phyloP scores from a whole-genome alignment of 2,113 vertebrate species.

The Numenius arquata region DNA sequence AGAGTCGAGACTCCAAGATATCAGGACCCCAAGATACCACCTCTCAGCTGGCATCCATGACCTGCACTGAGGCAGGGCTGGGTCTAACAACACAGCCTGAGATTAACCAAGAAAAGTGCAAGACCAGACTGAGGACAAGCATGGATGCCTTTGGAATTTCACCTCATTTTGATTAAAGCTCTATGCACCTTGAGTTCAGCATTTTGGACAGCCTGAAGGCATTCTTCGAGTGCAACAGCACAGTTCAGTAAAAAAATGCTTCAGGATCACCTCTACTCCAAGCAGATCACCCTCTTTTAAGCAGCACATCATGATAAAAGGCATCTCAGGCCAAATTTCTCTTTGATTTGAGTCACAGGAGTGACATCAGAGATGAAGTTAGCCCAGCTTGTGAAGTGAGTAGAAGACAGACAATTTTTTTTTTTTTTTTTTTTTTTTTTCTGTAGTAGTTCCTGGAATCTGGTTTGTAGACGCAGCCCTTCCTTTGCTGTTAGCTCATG shows the following conservation, averaged over 20 bases:
- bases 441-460: constrained; percentile 21
- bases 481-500: not conserved
- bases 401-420: not conserved
- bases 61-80: accelerated
- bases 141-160: not conserved
- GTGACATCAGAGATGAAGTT: constrained; percentile 38
- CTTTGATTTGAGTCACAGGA: constrained; percentile 12
- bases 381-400: not conserved
- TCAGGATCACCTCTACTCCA: not conserved
- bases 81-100: not conserved
- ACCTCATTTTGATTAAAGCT: not conserved
- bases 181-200: not conserved
- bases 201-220: not conserved
- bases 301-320: not conserved
- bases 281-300: not conserved
- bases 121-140: not conserved
- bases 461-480: not conserved
- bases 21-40: not conserved
- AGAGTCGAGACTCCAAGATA: accelerated
- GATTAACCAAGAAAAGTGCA: not conserved
- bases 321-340: not conserved
- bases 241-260: not conserved
- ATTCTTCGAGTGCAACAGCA: not conserved
- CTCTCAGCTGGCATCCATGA: accelerated
- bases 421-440: not conserved